Percentiles rank a stretch among this genome's conserved stretches.
phyloP scores from a whole-genome alignment of 2,888 invertebrate species.

The Nesidiocoris tenuis region DNA sequence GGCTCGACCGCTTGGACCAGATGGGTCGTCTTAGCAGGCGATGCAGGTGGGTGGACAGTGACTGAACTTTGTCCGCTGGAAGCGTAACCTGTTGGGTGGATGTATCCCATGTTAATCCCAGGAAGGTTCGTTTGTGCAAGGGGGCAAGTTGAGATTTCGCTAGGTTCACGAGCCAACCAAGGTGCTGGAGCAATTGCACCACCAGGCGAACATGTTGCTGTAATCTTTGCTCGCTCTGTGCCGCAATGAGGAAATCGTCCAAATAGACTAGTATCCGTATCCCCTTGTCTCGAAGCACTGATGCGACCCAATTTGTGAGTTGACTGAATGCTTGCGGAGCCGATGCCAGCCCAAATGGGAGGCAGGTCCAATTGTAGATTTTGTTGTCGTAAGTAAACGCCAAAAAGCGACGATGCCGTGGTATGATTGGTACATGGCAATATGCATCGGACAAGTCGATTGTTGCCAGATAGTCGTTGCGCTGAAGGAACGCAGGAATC shows the following conservation, averaged over 20 bases:
- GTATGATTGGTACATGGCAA: background rate
- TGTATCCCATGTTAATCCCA: background rate
- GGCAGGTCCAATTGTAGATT: too few relatives aligned
- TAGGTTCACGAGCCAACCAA: background rate
- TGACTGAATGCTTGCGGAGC: too few relatives aligned
- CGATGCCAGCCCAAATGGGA: too few relatives aligned
- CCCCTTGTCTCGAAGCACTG: too few relatives aligned
- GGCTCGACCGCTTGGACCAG: background rate
- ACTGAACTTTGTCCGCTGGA: background rate
- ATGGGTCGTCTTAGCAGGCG: background rate
- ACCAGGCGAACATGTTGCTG: too few relatives aligned
- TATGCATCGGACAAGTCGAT: background rate
- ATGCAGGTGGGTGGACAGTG: background rate
- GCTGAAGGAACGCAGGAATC: background rate
- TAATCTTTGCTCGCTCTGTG: too few relatives aligned
- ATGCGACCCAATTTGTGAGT: too few relatives aligned
- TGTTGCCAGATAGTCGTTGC: background rate
- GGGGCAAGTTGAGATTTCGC: background rate
- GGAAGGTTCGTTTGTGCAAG: background rate
- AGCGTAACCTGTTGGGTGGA: background rate
- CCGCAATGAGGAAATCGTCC: too few relatives aligned
- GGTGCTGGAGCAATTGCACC: background rate
- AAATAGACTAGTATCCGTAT: too few relatives aligned
- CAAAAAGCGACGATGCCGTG: too few relatives aligned
- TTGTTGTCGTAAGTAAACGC: too few relatives aligned